Evolutionary conservation across 2,888 invertebrate genomes (phyloP).

Genomic region (Latrodectus hesperus): DNA sequence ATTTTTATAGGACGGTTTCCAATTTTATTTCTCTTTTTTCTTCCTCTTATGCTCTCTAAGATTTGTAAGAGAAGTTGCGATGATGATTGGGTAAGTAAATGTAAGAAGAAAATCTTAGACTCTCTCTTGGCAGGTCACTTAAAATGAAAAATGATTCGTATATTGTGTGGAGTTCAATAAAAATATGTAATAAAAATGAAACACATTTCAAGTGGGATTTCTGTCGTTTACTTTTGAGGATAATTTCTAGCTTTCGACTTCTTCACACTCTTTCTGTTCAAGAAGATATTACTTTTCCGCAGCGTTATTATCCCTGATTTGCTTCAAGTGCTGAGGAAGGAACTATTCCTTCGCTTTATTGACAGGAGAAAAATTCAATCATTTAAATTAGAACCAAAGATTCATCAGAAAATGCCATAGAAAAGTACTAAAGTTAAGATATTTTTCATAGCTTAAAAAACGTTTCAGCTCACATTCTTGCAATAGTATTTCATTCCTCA

Average conservation of each 20-base stretch:
- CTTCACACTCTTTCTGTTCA: neutral
- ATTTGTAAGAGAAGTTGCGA: neutral
- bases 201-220: neutral
- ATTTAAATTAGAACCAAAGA: too few species aligned
- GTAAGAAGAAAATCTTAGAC: neutral
- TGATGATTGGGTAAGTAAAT: neutral
- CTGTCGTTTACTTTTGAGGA: constrained; percentile 12
- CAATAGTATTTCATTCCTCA: too few species aligned
- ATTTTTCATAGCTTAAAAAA: too few species aligned
- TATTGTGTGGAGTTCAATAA: constrained; percentile 32
- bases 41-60: neutral
- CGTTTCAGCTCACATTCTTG: too few species aligned
- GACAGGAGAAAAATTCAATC: too few species aligned
- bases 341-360: neutral
- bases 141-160: constrained; percentile 54
- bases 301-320: constrained; percentile 11
- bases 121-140: constrained; percentile 39
- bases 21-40: neutral
- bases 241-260: constrained; percentile 11
- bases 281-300: constrained; percentile 3
- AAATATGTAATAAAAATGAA: constrained; percentile 12
- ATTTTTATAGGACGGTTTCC: neutral
- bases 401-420: too few species aligned
- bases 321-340: neutral
- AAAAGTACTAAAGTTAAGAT: too few species aligned